Evolutionary conservation across 2,797 vertebrate genomes (phyloP), one percentile per base, ranked within the genome.

Genomic region (Allobates femoralis): DNA sequence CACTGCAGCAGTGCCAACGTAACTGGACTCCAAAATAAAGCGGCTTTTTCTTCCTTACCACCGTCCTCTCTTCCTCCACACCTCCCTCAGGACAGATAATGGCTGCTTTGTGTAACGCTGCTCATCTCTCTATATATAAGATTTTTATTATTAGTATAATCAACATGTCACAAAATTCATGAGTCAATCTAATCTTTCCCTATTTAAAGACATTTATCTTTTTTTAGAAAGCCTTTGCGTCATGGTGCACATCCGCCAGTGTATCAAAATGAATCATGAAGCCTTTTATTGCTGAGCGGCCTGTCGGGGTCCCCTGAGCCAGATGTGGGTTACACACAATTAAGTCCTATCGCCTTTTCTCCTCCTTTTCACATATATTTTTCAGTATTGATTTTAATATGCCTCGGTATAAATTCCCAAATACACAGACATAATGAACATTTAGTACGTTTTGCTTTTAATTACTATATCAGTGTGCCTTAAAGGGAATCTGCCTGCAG

Each of bases 401-500:
- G 8, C 23, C 34, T 58, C 16, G 30, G 6, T 21, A 62, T n/a
- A 41, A 60, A 26, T 60, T 62, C 53, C 56, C 11, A 46, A 26
- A 79, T 79, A 62, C 77, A 46, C 34, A 62, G 56, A 62, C 32
- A 62, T 62, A n/a, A 28, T 58, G 76, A 34, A n/a, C 53, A 79
- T 60, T 11, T 60, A 23, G 37, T 58, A 18, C 34, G 30, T 69
- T 69, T 26, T 15, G 5, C 0, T 60, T 6, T 26, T 6, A 46
- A 46, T 46, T 46, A 46, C 7, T 46, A 46, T 46, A 11, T 46
- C 41, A 46, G 41, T 46, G 7, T 11, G 11, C 7, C 41, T 46
- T 46, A 46, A 46, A 46, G 41, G 41, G 3, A 46, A 46, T 11
- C 41, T 46, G 6, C 11, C 6, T 1, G 7, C 41, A 46, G 7